These are phyloP conservation scores for Synergus gifuensis DNA, from an alignment of 2,888 invertebrate species.

Conservation along the genomic window DNA sequence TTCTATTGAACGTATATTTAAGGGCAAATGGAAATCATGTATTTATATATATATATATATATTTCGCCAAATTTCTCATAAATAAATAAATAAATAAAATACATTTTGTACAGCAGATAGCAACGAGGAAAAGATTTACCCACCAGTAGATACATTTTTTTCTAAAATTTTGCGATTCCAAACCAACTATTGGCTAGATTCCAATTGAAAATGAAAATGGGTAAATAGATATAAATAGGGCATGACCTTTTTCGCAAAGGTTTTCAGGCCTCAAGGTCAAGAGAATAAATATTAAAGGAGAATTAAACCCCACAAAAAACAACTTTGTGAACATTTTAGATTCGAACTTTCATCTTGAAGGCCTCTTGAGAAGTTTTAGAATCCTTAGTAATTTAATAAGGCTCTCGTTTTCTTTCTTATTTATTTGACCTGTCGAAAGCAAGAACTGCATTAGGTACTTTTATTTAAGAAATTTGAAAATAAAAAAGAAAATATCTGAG, in stretches of 20 bases:
- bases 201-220: neutral
- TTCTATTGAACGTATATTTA: no score
- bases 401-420: neutral
- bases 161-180: neutral
- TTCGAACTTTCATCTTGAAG: neutral
- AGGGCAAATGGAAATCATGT: no score
- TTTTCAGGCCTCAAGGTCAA: neutral
- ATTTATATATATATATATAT: no score
- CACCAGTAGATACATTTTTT: neutral
- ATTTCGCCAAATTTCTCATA: no score
- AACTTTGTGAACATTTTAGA: neutral
- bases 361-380: neutral
- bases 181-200: neutral
- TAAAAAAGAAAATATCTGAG: neutral
- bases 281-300: neutral
- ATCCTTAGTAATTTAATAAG: neutral
- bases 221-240: neutral
- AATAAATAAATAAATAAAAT: no score
- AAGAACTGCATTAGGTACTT: neutral
- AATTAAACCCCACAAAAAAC: neutral
- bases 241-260: neutral
- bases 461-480: neutral
- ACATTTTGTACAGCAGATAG: no score
- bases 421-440: neutral
- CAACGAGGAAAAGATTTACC: no score